Evolutionary conservation across 1,140 invertebrate species (phyloP).

Genomic region (Drosophila busckii): DNA sequence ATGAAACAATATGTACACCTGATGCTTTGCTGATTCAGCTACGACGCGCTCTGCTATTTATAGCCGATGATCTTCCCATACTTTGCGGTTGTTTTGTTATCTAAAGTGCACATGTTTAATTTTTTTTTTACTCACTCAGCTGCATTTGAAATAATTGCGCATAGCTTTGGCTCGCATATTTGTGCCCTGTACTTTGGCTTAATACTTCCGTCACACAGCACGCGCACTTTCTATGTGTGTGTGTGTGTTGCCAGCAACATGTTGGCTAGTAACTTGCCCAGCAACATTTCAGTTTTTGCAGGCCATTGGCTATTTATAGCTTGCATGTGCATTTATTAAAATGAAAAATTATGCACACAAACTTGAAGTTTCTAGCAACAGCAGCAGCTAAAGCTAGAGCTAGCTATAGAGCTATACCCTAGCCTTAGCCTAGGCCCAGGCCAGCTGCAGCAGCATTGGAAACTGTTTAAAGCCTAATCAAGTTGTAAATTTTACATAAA

Average conservation of each 20-base stretch:
- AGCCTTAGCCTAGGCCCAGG: no score
- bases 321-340: slow-evolving; percentile 65
- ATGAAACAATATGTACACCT: slow-evolving; percentile 44
- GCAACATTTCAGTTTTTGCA: slow-evolving; percentile 57
- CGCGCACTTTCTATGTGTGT: slow-evolving; percentile 5
- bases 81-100: slow-evolving; percentile 46
- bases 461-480: no score
- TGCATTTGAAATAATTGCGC: slow-evolving; percentile 62
- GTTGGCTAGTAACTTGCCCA: slow-evolving; percentile 52
- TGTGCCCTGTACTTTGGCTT: slow-evolving; percentile 39
- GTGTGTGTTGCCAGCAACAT: slow-evolving; percentile 40
- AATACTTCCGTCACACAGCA: slow-evolving; percentile 54
- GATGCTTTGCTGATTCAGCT: slow-evolving; percentile 43
- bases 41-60: slow-evolving; percentile 61
- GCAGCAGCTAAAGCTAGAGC: no score
- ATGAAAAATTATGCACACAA: slow-evolving; percentile 60
- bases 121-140: no score
- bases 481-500: no score
- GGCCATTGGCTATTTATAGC: slow-evolving; percentile 60
- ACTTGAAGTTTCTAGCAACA: no score
- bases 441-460: no score
- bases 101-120: slow-evolving; percentile 55
- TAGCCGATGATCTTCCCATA: slow-evolving; percentile 32
- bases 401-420: no score
- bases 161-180: slow-evolving; percentile 48